These are phyloP conservation scores for Bombyx mandarina DNA, from an alignment of 1,140 invertebrate species.

Conservation along the genomic window DNA sequence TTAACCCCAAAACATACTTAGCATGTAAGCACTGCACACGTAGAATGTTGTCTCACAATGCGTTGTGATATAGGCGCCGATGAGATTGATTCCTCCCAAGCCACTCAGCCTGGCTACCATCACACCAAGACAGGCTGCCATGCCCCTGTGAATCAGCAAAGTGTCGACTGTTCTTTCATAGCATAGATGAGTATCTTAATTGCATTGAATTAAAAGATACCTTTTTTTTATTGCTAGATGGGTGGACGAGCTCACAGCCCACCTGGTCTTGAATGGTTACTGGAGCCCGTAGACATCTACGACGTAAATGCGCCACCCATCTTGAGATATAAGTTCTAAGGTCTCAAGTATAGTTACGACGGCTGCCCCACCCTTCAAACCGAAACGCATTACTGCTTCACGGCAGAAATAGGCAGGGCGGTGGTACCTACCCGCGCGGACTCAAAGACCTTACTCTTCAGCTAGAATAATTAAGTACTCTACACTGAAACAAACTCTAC, in stretches of 20 bases:
- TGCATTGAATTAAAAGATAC: background rate
- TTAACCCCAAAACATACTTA: constrained; percentile 17
- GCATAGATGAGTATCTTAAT: background rate
- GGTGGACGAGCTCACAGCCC: no score
- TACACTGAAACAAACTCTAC: background rate
- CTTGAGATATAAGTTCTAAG: no score
- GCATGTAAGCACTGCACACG: constrained; percentile 6
- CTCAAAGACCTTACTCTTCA: background rate
- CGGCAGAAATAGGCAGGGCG: no score
- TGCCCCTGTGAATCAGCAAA: constrained; percentile 19
- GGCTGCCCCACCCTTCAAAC: no score
- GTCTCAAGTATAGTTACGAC: no score
- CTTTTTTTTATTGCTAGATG: no score
- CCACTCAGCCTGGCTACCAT: constrained; percentile 25
- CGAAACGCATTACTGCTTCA: no score
- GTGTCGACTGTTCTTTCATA: background rate
- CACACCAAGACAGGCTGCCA: constrained; percentile 31
- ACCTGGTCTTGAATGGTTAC: no score
- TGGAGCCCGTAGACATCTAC: no score
- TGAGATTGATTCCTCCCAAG: constrained; percentile 20
- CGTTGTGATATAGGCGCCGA: constrained; percentile 18
- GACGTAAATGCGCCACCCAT: no score
- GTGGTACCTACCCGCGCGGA: no score
- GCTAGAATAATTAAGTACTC: background rate
- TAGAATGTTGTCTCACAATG: constrained; percentile 22